These are phyloP conservation scores for Coleophora flavipennella DNA, from an alignment of 2,888 invertebrate genomes.

Conservation along the genomic window DNA sequence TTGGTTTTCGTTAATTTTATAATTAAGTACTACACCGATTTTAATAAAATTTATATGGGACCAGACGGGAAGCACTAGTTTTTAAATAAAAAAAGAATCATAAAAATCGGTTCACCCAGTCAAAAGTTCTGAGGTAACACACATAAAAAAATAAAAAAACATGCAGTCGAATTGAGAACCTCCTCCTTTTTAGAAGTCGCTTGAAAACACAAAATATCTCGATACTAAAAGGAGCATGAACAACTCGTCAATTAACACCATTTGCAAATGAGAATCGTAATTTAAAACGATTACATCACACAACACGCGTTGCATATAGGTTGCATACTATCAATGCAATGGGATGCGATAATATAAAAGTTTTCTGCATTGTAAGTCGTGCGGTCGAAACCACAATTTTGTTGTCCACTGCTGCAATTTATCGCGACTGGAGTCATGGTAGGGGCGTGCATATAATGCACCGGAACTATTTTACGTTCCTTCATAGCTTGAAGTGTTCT, in stretches of 20 bases:
- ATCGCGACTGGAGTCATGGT: constrained; percentile 60
- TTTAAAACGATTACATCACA: constrained; percentile 27
- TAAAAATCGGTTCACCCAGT: no score
- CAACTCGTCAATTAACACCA: constrained; percentile 9
- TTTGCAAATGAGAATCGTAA: constrained; percentile 12
- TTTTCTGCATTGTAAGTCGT: constrained; percentile 39
- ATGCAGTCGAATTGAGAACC: no score
- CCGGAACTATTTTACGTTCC: constrained; percentile 60
- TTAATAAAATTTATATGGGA: no score
- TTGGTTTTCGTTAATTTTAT: no score
- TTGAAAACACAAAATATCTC: no score
- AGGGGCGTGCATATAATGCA: constrained; percentile 67
- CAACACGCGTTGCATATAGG: constrained; percentile 27
- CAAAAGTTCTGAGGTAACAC: no score
- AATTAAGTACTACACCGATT: no score
- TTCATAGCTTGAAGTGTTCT: constrained; percentile 41
- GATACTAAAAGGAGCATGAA: constrained; percentile 1
- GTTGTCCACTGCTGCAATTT: constrained; percentile 66
- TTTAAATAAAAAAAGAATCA: no score
- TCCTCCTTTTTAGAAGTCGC: no score
- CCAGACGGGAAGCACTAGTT: no score
- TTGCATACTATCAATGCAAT: constrained; percentile 1
- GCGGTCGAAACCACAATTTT: constrained; percentile 68
- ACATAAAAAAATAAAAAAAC: no score
- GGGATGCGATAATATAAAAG: constrained; percentile 2